A percentile compares a stretch with the other conserved stretches of the same genome.
Conservation (phyloP, 2,797 vertebrate genomes). For the Prunella strophiata region DNA sequence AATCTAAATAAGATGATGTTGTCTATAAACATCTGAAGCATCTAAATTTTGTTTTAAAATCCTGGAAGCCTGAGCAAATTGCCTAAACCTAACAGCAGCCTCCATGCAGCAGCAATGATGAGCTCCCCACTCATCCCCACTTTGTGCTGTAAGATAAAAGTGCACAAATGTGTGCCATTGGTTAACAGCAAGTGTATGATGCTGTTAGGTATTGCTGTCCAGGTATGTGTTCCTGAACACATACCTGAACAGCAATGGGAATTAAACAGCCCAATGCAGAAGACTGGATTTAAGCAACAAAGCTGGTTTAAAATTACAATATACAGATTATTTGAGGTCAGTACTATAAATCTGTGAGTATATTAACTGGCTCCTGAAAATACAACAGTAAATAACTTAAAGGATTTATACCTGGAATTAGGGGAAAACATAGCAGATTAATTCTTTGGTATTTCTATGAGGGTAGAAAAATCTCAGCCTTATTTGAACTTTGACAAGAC, state of each 20-base stretch:
- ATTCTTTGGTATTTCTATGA: not conserved
- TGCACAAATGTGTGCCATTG: not conserved
- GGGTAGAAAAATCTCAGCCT: not conserved
- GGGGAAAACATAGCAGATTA: not conserved
- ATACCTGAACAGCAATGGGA: not conserved
- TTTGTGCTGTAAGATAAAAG: not conserved
- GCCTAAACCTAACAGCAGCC: not conserved
- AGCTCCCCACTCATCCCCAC: not conserved
- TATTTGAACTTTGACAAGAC: not conserved
- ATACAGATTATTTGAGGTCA: constrained; percentile 6
- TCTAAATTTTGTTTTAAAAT: not conserved
- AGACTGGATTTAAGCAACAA: not conserved
- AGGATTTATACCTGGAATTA: not conserved
- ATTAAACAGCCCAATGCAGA: not conserved
- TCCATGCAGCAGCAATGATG: not conserved
- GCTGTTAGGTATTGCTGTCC: not conserved
- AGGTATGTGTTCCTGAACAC: not conserved
- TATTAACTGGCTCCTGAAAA: not conserved
- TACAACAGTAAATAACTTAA: not conserved
- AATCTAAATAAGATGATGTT: not conserved
- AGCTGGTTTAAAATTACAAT: not conserved
- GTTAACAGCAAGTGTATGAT: not conserved
- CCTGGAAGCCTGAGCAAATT: not conserved
- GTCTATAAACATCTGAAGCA: not conserved
- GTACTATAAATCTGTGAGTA: not conserved